phyloP scores from a whole-genome alignment of 2,797 vertebrate genomes.

The Microcaecilia unicolor region DNA sequence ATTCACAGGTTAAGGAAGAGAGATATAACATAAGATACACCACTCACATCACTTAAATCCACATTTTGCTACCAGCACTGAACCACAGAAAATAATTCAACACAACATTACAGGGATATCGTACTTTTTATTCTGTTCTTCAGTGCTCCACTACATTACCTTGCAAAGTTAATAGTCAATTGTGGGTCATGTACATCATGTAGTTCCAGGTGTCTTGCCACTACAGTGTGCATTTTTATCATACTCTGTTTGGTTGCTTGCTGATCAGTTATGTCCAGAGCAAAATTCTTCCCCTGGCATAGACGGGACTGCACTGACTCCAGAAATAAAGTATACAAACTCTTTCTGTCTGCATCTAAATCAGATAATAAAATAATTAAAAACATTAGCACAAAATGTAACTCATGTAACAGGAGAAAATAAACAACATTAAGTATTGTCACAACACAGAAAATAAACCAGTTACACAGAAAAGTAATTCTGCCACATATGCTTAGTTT shows the following conservation, averaged over 20 bases:
- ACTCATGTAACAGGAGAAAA: background rate
- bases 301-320: conserved; percentile 90
- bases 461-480: no score
- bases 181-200: conserved; percentile 83
- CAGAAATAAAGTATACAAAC: conserved; percentile 82
- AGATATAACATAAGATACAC: no score
- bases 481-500: background rate
- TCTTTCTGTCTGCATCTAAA: conserved; percentile 89
- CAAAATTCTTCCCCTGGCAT: conserved; percentile 67
- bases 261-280: conserved; percentile 65
- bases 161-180: conserved; percentile 91
- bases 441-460: background rate
- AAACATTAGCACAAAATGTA: background rate
- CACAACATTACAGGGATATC: no score
- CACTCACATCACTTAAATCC: no score
- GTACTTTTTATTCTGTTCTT: no score
- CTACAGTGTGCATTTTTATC: conserved; percentile 87
- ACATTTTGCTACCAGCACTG: no score
- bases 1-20: no score
- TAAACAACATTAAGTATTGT: background rate
- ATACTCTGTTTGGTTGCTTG: conserved; percentile 78
- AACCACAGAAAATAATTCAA: no score
- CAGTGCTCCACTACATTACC: no score
- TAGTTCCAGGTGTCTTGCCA: conserved; percentile 77
- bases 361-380: conserved; percentile 1